A percentile compares a stretch with the other conserved stretches of the same genome.
phyloP scores from a whole-genome alignment of 2,888 invertebrate species.

The Eulithis prunata region DNA sequence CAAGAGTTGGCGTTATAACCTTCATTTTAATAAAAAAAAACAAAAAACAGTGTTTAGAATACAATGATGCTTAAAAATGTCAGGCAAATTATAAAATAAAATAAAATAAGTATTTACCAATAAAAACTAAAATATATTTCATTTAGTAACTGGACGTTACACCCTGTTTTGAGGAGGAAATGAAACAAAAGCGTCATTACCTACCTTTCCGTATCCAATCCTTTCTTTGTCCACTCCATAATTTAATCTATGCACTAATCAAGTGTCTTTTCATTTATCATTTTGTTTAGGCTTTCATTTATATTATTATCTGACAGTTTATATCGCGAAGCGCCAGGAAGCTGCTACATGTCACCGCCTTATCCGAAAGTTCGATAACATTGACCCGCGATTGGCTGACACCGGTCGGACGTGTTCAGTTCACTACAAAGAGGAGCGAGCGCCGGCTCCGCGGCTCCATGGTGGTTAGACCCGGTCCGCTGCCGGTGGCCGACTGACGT shows the following conservation, averaged over 20 bases:
- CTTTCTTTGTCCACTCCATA: slow-evolving; percentile 79
- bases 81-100: not conserved
- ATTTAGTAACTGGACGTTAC: slow-evolving; percentile 3
- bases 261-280: slow-evolving; percentile 47
- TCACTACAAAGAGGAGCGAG: slow-evolving; percentile 68
- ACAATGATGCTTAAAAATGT: no score
- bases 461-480: slow-evolving; percentile 67
- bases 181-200: slow-evolving; percentile 41
- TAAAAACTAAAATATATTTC: not conserved
- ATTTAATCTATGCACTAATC: slow-evolving; percentile 67
- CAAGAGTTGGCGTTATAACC: no score
- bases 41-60: no score
- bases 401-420: slow-evolving; percentile 59
- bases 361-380: slow-evolving; percentile 51
- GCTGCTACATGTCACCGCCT: slow-evolving; percentile 46
- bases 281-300: slow-evolving; percentile 11
- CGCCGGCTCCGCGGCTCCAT: slow-evolving; percentile 58
- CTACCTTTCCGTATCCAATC: slow-evolving; percentile 74
- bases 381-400: slow-evolving; percentile 56
- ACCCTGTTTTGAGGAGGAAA: slow-evolving; percentile 15
- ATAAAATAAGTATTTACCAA: not conserved
- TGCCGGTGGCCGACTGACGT: slow-evolving; percentile 80
- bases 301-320: slow-evolving; percentile 17
- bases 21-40: no score
- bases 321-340: slow-evolving; percentile 31